phyloP scores from a whole-genome alignment of 2,888 invertebrate species.

The Aphodius sticticus region DNA sequence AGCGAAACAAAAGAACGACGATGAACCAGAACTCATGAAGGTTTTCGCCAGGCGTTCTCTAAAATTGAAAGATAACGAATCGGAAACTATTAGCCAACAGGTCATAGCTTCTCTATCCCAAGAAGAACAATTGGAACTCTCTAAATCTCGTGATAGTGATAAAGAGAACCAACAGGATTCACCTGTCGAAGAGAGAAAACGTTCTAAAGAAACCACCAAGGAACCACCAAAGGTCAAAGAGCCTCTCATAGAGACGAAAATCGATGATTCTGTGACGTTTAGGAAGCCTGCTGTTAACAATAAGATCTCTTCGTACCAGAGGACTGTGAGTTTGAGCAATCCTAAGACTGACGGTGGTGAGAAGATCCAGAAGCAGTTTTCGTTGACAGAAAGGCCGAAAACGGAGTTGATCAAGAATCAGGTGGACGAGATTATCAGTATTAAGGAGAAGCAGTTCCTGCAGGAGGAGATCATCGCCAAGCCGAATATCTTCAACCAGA shows the following conservation, averaged over 20 bases:
- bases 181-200: conserved; percentile 62
- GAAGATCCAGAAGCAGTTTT: conserved; percentile 52
- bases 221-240: conserved; percentile 46
- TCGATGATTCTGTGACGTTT: conserved; percentile 49
- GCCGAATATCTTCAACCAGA: conserved; percentile 77
- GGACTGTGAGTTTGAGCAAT: conserved; percentile 51
- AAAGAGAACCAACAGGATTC: conserved; percentile 72
- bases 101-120: conserved; percentile 60
- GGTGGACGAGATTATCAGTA: conserved; percentile 45
- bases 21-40: conserved; percentile 82
- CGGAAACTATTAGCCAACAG: conserved; percentile 67
- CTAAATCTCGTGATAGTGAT: conserved; percentile 73
- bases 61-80: conserved; percentile 78
- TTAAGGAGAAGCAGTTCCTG: conserved; percentile 48
- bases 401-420: conserved; percentile 48
- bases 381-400: conserved; percentile 52
- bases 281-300: conserved; percentile 48
- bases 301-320: conserved; percentile 40
- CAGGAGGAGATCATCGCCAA: conserved; percentile 59
- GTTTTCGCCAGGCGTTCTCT: conserved; percentile 83
- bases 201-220: conserved; percentile 49
- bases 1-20: conserved; percentile 65
- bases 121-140: conserved; percentile 58
- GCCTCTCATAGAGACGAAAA: conserved; percentile 48
- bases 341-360: conserved; percentile 47